Conservation (phyloP, 1,140 invertebrate genomes). For the Lysiphlebus fabarum region DNA sequence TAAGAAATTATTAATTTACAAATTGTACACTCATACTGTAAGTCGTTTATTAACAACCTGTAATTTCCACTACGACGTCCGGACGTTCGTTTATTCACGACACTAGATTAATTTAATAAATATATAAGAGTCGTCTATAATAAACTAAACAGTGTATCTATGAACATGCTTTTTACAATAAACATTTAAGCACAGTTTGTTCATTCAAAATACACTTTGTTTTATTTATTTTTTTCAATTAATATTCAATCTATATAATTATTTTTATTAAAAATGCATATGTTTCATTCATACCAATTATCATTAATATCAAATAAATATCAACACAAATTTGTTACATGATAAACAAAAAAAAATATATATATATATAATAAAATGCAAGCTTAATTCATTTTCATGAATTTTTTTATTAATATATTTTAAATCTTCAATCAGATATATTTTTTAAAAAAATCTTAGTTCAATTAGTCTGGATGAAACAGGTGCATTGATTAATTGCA, state of each 20-base stretch:
- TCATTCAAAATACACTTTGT: too few species aligned
- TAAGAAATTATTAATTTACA: constrained; percentile 47
- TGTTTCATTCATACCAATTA: constrained; percentile 21
- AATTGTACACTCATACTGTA: constrained; percentile 45
- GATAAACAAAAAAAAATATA: constrained; percentile 21
- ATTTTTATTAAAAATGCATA: constrained; percentile 21
- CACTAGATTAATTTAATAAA: too few species aligned
- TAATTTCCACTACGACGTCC: constrained; percentile 11
- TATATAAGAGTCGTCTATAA: too few species aligned
- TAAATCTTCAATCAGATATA: background rate
- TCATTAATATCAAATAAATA: too few species aligned
- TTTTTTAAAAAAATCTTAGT: background rate
- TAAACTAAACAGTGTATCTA: too few species aligned
- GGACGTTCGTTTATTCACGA: constrained; percentile 2
- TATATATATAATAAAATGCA: constrained; percentile 26
- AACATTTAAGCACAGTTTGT: too few species aligned
- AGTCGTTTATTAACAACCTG: constrained; percentile 20
- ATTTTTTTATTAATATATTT: background rate
- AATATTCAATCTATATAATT: too few species aligned
- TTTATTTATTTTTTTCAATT: too few species aligned
- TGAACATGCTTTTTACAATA: too few species aligned
- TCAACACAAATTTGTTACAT: constrained; percentile 5
- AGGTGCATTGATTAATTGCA: constrained; percentile 3
- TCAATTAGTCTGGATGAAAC: constrained; percentile 6
- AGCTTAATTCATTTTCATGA: too few species aligned